A percentile compares a stretch with the other conserved stretches of the same genome.
phyloP scores from a whole-genome alignment of 2,113 vertebrate species.

The Gobio gobio region DNA sequence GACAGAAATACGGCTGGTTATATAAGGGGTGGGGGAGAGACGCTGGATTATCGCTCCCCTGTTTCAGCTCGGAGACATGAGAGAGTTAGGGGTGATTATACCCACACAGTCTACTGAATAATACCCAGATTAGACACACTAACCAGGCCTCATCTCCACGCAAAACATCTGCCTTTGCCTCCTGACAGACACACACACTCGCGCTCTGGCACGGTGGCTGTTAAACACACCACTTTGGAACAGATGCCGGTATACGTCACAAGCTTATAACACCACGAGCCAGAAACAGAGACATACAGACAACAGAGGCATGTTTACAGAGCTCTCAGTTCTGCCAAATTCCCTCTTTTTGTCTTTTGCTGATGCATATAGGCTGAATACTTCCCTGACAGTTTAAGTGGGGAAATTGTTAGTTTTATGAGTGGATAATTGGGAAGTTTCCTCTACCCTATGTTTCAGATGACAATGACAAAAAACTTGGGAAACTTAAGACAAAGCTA shows the following conservation, averaged over 20 bases:
- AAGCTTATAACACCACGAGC: conserved; percentile 12
- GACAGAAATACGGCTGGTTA: conserved; percentile 59
- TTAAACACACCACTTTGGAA: conserved; percentile 9
- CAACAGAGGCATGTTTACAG: background rate
- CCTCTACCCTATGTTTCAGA: background rate
- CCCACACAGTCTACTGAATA: conserved; percentile 68
- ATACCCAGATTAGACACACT: conserved; percentile 72
- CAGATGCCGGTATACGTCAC: conserved; percentile 9
- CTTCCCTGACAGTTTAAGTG: background rate
- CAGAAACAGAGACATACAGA: background rate
- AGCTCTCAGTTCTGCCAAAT: background rate
- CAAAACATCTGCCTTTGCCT: conserved; percentile 70
- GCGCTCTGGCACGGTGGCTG: background rate
- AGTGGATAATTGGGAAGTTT: background rate
- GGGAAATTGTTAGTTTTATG: background rate
- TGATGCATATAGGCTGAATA: background rate
- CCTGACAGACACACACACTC: conserved; percentile 32
- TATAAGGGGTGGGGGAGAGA: conserved; percentile 62
- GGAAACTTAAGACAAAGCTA: background rate
- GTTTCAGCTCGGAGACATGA: conserved; percentile 60
- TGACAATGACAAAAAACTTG: background rate
- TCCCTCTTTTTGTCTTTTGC: background rate
- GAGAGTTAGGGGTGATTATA: conserved; percentile 68
- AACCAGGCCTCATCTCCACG: conserved; percentile 67
- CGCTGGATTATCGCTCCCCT: conserved; percentile 66